Conservation (phyloP, 2,888 invertebrate genomes). For the Allygus modestus region DNA sequence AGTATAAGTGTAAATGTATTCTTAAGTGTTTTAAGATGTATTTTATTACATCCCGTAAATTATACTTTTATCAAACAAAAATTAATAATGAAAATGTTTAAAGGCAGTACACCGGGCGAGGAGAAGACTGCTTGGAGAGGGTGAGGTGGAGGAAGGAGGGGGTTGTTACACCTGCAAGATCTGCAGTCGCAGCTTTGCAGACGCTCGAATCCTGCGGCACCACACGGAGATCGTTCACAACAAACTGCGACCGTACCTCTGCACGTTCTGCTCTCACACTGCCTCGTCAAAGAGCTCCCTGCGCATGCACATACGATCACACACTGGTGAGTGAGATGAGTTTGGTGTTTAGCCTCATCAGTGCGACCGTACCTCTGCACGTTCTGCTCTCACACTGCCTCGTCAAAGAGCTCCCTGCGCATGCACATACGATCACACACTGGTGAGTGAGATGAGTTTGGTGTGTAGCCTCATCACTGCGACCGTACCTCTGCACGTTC, state of each 20-base stretch:
- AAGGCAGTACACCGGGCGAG: slow-evolving; percentile 53
- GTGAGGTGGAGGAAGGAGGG: background rate
- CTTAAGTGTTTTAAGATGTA: too few species aligned
- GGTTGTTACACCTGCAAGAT: slow-evolving; percentile 70
- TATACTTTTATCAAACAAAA: too few species aligned
- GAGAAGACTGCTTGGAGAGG: background rate
- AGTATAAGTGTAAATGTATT: too few species aligned
- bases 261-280: slow-evolving; percentile 83
- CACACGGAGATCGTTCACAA: slow-evolving; percentile 83
- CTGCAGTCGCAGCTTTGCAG: slow-evolving; percentile 80
- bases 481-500: slow-evolving; percentile 80
- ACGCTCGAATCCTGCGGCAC: slow-evolving; percentile 76
- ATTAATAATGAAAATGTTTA: background rate
- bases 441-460: slow-evolving; percentile 75
- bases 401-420: slow-evolving; percentile 81
- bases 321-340: slow-evolving; percentile 79
- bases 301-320: slow-evolving; percentile 82
- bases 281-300: slow-evolving; percentile 82
- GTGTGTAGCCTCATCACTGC: too few species aligned
- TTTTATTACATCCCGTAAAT: too few species aligned
- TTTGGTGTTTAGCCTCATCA: background rate
- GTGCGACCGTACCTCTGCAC: slow-evolving; percentile 82
- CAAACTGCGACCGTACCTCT: slow-evolving; percentile 82
- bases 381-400: slow-evolving; percentile 82
- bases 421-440: slow-evolving; percentile 85